Evolutionary conservation across 2,113 vertebrate species (phyloP).

Genomic region (Oxyruncus cristatus): DNA sequence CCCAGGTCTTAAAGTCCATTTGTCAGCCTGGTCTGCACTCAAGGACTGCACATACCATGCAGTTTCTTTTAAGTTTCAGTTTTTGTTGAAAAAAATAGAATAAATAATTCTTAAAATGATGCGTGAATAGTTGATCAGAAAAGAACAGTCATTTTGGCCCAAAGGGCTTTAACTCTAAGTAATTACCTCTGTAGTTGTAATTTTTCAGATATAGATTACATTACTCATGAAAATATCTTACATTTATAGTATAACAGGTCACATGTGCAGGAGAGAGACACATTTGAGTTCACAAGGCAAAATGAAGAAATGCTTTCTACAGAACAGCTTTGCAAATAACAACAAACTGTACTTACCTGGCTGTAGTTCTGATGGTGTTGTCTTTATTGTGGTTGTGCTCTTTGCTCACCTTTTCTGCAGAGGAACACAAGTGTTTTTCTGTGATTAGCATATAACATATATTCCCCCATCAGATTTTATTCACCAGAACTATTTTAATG

Average conservation of each 20-base stretch:
- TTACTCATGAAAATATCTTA: background rate
- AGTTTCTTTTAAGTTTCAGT: background rate
- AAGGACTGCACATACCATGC: background rate
- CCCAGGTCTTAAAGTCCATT: background rate
- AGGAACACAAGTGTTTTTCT: conserved; percentile 2
- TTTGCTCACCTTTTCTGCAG: conserved; percentile 98
- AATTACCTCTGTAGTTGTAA: background rate
- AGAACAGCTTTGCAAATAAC: background rate
- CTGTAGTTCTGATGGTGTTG: conserved; percentile 84
- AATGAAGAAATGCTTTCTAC: background rate
- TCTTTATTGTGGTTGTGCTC: conserved; percentile 94
- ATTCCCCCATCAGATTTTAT: background rate
- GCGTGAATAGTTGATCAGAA: background rate
- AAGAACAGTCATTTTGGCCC: background rate
- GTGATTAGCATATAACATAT: background rate
- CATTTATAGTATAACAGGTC: background rate
- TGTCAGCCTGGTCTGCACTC: background rate
- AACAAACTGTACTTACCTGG: conserved; percentile 78
- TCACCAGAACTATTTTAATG: background rate
- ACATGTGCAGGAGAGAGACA: background rate
- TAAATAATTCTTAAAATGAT: background rate
- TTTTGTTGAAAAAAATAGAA: background rate
- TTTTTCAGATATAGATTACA: background rate
- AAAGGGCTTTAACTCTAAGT: background rate
- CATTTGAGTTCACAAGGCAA: background rate